A percentile compares a stretch with the other conserved stretches of the same genome.
These are phyloP conservation scores for Thrips palmi DNA, from an alignment of 1,140 invertebrate species.

Conservation along the genomic window DNA sequence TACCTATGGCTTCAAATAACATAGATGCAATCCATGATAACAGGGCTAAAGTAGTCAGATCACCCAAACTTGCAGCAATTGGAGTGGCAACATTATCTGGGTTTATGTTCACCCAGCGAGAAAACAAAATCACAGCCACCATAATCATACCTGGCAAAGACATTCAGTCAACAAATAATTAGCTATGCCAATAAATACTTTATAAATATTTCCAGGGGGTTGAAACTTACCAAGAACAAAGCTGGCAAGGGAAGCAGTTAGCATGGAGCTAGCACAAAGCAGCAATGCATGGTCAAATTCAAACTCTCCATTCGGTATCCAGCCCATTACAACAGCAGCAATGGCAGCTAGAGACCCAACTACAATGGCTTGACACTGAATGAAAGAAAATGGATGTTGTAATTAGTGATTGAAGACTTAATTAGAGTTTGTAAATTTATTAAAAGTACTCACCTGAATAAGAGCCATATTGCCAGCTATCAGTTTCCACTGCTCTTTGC, in stretches of 20 bases:
- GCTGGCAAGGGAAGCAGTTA: conserved; percentile 81
- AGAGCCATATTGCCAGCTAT: conserved; percentile 73
- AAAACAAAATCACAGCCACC: conserved; percentile 58
- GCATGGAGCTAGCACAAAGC: conserved; percentile 70
- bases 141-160: conserved; percentile 45
- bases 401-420: background rate
- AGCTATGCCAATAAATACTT: background rate
- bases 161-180: background rate
- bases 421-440: background rate
- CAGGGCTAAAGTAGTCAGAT: conserved; percentile 73
- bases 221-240: conserved; percentile 33
- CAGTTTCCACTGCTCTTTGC: conserved; percentile 46
- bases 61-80: conserved; percentile 87
- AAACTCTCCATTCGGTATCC: conserved; percentile 61
- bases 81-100: conserved; percentile 95
- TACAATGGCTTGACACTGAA: conserved; percentile 75
- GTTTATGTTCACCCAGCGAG: conserved; percentile 65
- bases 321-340: conserved; percentile 68
- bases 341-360: conserved; percentile 79
- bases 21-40: conserved; percentile 60
- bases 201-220: background rate
- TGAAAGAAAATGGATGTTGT: conserved; percentile 15
- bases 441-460: conserved; percentile 43
- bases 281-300: conserved; percentile 66
- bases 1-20: conserved; percentile 44